Conservation (phyloP, 2,113 vertebrate genomes). For the Syngnathoides biaculeatus region DNA sequence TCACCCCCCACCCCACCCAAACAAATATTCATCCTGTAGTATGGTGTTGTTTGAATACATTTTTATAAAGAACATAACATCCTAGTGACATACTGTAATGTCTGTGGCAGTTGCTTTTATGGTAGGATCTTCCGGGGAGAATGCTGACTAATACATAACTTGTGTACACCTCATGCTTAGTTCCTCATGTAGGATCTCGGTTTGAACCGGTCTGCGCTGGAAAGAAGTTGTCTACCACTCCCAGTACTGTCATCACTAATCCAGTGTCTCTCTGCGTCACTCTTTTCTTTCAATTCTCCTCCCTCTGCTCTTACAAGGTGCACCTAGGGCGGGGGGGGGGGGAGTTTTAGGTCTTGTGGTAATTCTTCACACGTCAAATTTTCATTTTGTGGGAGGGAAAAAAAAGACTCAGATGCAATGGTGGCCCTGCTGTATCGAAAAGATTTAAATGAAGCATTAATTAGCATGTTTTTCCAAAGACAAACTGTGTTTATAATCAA, state of each 20-base stretch:
- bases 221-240: conserved; percentile 38
- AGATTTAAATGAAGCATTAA: neutral
- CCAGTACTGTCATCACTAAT: conserved; percentile 35
- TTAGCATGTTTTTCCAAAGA: neutral
- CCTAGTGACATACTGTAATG: neutral
- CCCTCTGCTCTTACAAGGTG: conserved; percentile 3
- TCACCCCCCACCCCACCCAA: too few relatives aligned
- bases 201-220: conserved; percentile 61
- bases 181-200: conserved; percentile 48
- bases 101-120: conserved; percentile 12
- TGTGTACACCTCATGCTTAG: conserved; percentile 37
- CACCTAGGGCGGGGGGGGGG: neutral
- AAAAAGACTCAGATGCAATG: neutral
- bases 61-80: neutral
- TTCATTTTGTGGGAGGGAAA: conserved; percentile 1
- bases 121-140: conserved; percentile 7
- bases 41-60: neutral
- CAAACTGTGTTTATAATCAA: neutral
- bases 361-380: neutral
- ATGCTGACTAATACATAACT: conserved; percentile 50
- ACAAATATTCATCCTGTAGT: neutral
- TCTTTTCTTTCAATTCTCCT: conserved; percentile 3
- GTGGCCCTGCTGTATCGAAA: neutral
- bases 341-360: conserved; percentile 1
- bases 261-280: neutral